Evolutionary conservation across 2,113 vertebrate genomes (phyloP).

Genomic region (Megaceryle torquata): DNA sequence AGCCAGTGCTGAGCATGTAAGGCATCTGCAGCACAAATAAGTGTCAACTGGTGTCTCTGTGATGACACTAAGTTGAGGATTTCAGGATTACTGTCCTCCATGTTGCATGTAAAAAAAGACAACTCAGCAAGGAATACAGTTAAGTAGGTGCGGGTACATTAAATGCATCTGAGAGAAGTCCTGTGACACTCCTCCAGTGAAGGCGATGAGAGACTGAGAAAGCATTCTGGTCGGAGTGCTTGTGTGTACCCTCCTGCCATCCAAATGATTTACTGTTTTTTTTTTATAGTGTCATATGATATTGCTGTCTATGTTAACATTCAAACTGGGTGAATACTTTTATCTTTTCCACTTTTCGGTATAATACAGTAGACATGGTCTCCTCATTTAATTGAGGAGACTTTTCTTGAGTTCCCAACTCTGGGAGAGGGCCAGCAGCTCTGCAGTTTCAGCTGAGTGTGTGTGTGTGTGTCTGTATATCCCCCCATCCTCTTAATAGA

Average conservation of each 20-base stretch:
- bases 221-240: background rate
- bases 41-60: background rate
- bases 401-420: background rate
- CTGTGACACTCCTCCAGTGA: background rate
- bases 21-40: background rate
- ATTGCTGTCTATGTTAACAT: background rate
- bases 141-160: background rate
- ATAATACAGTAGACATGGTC: background rate
- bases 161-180: background rate
- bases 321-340: background rate
- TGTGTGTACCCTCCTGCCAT: background rate
- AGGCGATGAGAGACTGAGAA: background rate
- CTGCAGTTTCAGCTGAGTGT: background rate
- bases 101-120: background rate
- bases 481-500: background rate
- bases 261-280: background rate
- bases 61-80: background rate
- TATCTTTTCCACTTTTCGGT: background rate
- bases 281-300: background rate
- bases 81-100: slow-evolving; percentile 3
- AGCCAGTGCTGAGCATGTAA: background rate
- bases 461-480: background rate
- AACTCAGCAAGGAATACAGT: background rate
- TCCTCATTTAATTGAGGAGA: background rate
- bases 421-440: background rate